These are phyloP conservation scores for Trachops cirrhosus DNA, from an alignment of 2,797 vertebrate genomes.

Conservation along the genomic window DNA sequence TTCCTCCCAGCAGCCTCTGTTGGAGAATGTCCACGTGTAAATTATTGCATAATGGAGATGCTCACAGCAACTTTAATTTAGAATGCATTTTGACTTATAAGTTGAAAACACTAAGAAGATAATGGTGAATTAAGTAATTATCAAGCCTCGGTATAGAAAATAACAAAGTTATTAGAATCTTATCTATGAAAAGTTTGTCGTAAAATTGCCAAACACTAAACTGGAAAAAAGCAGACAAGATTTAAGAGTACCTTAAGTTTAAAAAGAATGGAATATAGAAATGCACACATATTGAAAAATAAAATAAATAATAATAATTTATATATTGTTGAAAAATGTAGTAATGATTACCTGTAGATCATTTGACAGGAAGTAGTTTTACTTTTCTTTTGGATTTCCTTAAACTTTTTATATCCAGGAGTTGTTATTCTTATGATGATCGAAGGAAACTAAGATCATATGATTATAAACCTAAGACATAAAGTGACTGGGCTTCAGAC, in stretches of 20 bases:
- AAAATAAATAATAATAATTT: not conserved
- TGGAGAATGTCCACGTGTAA: slow-evolving; percentile 15
- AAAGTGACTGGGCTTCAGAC: not conserved
- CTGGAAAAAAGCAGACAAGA: not conserved
- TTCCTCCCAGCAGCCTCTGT: not conserved
- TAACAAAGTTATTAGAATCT: not conserved
- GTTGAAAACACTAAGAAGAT: not conserved
- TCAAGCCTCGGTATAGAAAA: not conserved
- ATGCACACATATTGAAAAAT: not conserved
- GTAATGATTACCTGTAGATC: not conserved
- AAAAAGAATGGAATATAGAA: not conserved
- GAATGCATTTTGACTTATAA: not conserved
- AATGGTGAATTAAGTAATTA: not conserved
- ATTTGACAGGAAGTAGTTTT: not conserved
- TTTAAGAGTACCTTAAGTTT: not conserved
- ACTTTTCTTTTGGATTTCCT: not conserved
- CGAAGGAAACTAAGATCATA: not conserved
- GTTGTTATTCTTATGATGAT: not conserved
- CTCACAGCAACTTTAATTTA: not conserved
- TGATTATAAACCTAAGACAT: not conserved
- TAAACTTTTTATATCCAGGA: not conserved
- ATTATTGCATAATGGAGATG: not conserved
- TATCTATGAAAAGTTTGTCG: not conserved
- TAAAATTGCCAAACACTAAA: not conserved
- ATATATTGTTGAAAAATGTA: not conserved